Evolutionary conservation across 1,140 invertebrate genomes (phyloP).

Genomic region (Cyclargus thomasi): DNA sequence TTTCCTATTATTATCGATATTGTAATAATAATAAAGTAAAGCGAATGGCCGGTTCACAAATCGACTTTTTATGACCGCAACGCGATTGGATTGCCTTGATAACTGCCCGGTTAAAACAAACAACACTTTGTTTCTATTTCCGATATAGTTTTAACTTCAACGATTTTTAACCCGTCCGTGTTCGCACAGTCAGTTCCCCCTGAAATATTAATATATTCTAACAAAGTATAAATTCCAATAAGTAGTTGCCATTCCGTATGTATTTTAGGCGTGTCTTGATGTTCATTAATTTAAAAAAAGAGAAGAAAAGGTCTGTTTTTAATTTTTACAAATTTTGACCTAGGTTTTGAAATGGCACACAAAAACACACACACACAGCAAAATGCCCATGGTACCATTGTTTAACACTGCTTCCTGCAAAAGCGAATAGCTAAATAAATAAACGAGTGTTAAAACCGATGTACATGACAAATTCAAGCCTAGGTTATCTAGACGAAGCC

Average conservation of each 20-base stretch:
- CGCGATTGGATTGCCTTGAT: not conserved
- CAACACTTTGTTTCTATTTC: not conserved
- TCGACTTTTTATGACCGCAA: not conserved
- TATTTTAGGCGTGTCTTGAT: too few relatives aligned
- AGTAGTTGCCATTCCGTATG: too few relatives aligned
- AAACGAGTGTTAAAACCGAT: not conserved
- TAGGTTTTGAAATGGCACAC: too few relatives aligned
- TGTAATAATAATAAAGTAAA: slow-evolving; percentile 8
- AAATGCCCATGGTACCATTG: too few relatives aligned
- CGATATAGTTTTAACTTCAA: not conserved
- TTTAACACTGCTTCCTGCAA: too few relatives aligned
- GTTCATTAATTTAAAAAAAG: too few relatives aligned
- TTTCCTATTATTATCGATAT: slow-evolving; percentile 9
- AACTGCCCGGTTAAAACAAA: not conserved
- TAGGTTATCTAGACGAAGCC: slow-evolving; percentile 2
- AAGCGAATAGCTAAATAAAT: not conserved
- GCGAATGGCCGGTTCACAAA: slow-evolving; percentile 8
- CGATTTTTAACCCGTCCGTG: not conserved
- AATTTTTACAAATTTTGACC: too few relatives aligned
- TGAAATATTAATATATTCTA: too few relatives aligned
- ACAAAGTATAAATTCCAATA: too few relatives aligned
- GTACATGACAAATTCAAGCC: not conserved
- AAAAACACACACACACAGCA: too few relatives aligned
- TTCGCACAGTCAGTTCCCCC: not conserved
- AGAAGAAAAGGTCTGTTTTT: too few relatives aligned